These are phyloP conservation scores for Eclectus roratus DNA, from an alignment of 2,113 vertebrate genomes.

Conservation along the genomic window DNA sequence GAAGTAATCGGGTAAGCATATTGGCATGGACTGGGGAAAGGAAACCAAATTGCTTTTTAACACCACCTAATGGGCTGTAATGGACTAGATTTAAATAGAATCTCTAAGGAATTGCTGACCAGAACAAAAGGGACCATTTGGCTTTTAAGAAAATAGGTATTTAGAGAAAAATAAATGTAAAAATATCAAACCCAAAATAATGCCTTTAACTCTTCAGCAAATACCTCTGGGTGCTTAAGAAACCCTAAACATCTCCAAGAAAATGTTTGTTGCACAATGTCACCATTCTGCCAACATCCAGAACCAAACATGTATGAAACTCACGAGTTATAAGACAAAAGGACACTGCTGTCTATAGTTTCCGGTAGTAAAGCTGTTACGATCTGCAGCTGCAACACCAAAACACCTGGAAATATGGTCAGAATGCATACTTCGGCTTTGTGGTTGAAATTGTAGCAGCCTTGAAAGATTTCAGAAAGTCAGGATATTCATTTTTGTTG, in stretches of 20 bases:
- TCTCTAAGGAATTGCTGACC: slow-evolving; percentile 25
- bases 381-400: neutral
- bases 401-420: neutral
- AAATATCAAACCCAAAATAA: neutral
- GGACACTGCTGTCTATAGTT: neutral
- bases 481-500: neutral
- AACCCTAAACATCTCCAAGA: neutral
- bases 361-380: neutral
- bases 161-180: neutral
- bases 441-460: neutral
- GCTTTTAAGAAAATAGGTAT: neutral
- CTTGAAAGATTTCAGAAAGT: neutral
- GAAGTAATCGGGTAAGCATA: slow-evolving; percentile 8
- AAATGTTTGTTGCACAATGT: neutral
- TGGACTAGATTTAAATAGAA: slow-evolving; percentile 37
- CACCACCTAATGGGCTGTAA: slow-evolving; percentile 6
- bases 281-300: neutral
- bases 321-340: neutral
- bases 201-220: neutral
- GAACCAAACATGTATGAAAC: neutral
- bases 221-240: neutral
- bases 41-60: slow-evolving; percentile 41
- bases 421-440: neutral
- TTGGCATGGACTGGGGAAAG: neutral
- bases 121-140: neutral